These are phyloP conservation scores for Paralinhomoeus sp. DNA, from an alignment of 2,888 invertebrate genomes.

Conservation along the genomic window DNA sequence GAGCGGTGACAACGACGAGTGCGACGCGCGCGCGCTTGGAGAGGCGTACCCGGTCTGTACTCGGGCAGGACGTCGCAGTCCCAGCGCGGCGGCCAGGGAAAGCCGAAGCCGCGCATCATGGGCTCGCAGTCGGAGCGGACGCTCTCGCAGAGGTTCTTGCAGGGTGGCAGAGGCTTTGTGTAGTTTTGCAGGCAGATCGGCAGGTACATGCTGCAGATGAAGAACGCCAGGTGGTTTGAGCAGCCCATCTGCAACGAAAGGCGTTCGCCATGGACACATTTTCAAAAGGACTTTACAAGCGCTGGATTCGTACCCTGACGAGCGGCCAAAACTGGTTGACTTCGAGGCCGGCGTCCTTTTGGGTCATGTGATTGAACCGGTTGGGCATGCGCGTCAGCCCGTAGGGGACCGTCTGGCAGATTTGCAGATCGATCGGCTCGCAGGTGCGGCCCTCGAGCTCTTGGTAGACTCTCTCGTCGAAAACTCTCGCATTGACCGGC, in stretches of 20 bases:
- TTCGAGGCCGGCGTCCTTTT: slow-evolving; percentile 78
- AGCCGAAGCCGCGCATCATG: slow-evolving; percentile 62
- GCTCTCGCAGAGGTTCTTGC: slow-evolving; percentile 73
- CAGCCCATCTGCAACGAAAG: slow-evolving; percentile 48
- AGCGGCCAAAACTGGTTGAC: slow-evolving; percentile 96
- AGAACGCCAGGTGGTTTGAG: slow-evolving; percentile 79
- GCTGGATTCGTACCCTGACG: slow-evolving; percentile 40
- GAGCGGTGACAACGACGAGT: no score
- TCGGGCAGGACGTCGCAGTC: slow-evolving; percentile 68
- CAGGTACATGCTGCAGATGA: slow-evolving; percentile 90
- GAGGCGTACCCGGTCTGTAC: no score
- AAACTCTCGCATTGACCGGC: no score
- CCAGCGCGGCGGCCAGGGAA: slow-evolving; percentile 92
- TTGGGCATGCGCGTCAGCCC: slow-evolving; percentile 52
- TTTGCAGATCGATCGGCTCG: slow-evolving; percentile 88
- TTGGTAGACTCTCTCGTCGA: no score
- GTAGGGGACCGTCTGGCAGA: slow-evolving; percentile 47
- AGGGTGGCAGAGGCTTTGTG: slow-evolving; percentile 48
- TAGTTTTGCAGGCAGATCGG: slow-evolving; percentile 61
- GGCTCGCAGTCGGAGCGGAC: slow-evolving; percentile 68
- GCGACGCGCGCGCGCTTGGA: no score
- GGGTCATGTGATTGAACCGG: slow-evolving; percentile 82
- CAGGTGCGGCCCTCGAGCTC: no score
- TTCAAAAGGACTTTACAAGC: no score
- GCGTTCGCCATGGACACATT: background rate